These are phyloP conservation scores for Stegodyphus mimosarum DNA, from an alignment of 1,140 invertebrate species.

Conservation along the genomic window DNA sequence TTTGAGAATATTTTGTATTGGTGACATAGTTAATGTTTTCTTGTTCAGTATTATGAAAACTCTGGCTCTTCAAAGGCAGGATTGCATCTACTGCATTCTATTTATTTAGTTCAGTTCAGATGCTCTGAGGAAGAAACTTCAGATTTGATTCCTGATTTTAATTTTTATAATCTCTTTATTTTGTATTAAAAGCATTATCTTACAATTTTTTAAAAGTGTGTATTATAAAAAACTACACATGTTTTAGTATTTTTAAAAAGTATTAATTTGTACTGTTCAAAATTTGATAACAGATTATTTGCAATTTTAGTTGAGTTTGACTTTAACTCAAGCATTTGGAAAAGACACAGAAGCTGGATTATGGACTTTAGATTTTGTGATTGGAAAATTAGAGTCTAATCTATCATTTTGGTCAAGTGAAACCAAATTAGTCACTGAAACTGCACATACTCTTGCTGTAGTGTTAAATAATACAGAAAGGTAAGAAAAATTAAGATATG, in stretches of 20 bases:
- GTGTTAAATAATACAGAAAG: slow-evolving; percentile 74
- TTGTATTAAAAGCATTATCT: slow-evolving; percentile 1
- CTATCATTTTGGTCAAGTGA: slow-evolving; percentile 74
- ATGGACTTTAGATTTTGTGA: slow-evolving; percentile 75
- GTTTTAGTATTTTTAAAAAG: not conserved
- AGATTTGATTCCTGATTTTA: too few relatives aligned
- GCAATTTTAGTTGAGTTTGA: slow-evolving; percentile 69
- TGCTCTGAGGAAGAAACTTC: too few relatives aligned
- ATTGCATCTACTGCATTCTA: too few relatives aligned
- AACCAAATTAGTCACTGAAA: slow-evolving; percentile 73
- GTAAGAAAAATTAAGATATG: slow-evolving; percentile 59
- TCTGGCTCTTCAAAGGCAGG: too few relatives aligned
- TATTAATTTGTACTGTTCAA: not conserved
- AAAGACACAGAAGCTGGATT: slow-evolving; percentile 72
- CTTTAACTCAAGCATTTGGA: slow-evolving; percentile 75
- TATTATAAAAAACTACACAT: not conserved
- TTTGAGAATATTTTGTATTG: too few relatives aligned
- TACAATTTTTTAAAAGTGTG: not conserved
- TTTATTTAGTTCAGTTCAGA: too few relatives aligned
- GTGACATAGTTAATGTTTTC: too few relatives aligned
- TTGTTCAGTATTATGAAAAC: too few relatives aligned
- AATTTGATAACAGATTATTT: not conserved
- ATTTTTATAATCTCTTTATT: not conserved
- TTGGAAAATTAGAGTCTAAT: slow-evolving; percentile 75
- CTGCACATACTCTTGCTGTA: slow-evolving; percentile 72